Evolutionary conservation across 2,797 vertebrate species (phyloP).

Genomic region (Clarias laeviceps): DNA sequence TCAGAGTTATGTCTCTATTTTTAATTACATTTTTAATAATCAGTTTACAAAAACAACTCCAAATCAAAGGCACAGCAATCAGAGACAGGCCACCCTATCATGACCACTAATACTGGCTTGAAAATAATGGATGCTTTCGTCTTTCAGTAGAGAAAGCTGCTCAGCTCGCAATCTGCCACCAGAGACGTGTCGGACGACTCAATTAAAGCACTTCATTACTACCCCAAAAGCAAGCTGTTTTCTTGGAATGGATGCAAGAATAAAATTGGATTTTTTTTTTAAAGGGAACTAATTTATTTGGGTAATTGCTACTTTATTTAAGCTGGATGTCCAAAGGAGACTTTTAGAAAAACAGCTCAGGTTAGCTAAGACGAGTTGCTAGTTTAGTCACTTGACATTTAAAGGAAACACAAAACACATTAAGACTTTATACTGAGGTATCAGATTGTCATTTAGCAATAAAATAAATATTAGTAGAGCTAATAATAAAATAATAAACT

Average conservation of each 20-base stretch:
- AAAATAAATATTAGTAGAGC: background rate
- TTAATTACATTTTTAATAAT: background rate
- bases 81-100: background rate
- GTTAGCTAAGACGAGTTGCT: background rate
- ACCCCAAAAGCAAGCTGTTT: background rate
- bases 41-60: background rate
- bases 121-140: background rate
- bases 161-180: background rate
- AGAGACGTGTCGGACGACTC: background rate
- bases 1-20: background rate
- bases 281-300: background rate
- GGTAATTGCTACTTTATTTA: background rate
- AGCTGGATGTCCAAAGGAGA: background rate
- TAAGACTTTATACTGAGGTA: background rate
- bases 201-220: background rate
- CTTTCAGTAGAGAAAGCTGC: background rate
- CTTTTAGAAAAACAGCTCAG: background rate
- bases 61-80: background rate
- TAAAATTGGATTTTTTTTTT: background rate
- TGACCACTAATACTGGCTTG: background rate
- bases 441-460: background rate
- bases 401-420: background rate
- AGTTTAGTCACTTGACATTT: background rate
- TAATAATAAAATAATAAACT: background rate
- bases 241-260: background rate